phyloP scores from a whole-genome alignment of 2,888 invertebrate genomes.

The Dicyrtoma fusca region DNA sequence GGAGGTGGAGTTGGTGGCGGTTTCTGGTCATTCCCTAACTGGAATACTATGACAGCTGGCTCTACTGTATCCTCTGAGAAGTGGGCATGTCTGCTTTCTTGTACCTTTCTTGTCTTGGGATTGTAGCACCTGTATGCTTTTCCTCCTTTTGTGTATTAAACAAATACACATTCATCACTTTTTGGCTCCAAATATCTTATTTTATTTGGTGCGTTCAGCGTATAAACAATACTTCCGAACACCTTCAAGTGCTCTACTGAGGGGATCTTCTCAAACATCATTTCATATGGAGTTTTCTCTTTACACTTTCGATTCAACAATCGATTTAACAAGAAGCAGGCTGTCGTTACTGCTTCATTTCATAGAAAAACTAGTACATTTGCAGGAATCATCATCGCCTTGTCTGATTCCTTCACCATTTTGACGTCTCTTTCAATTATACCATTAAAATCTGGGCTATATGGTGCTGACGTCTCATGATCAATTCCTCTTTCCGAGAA shows the following conservation, averaged over 20 bases:
- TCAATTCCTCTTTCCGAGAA: constrained; percentile 51
- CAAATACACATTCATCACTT: constrained; percentile 37
- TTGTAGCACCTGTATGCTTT: too few species aligned
- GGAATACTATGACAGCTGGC: too few species aligned
- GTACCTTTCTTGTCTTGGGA: too few species aligned
- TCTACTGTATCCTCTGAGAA: too few species aligned
- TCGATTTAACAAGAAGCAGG: constrained; percentile 58
- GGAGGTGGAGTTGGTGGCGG: too few species aligned
- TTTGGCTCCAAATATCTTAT: constrained; percentile 35
- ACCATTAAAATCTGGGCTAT: constrained; percentile 52
- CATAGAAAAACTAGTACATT: constrained; percentile 57
- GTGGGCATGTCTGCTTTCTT: too few species aligned
- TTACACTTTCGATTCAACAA: constrained; percentile 37
- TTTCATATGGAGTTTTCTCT: constrained; percentile 51
- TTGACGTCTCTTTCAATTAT: constrained; percentile 57
- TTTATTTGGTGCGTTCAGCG: too few species aligned
- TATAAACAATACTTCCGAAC: constrained; percentile 54
- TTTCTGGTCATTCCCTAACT: too few species aligned
- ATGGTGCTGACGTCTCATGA: constrained; percentile 54
- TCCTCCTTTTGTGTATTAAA: too few species aligned
- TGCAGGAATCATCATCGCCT: constrained; percentile 57
- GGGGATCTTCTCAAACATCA: constrained; percentile 54
- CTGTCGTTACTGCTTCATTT: constrained; percentile 59
- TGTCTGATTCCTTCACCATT: constrained; percentile 57
- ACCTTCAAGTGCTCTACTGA: constrained; percentile 48